Conservation (phyloP, 2,888 invertebrate genomes). For the Drosophila tanythrix region DNA sequence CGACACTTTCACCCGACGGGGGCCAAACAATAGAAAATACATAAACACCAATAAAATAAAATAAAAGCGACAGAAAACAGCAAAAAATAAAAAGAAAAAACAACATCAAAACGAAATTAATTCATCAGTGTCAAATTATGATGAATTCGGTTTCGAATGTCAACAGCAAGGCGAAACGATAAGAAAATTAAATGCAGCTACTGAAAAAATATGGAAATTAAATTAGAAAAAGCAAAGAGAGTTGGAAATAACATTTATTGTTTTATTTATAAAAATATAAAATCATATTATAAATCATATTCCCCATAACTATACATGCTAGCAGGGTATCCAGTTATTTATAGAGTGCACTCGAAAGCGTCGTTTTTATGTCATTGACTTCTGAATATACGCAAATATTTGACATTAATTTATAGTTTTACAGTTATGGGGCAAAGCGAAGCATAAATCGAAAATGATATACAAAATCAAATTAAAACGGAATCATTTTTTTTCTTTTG, state of each 20-base stretch:
- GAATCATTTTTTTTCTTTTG: conserved; percentile 20
- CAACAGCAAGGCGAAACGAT: conserved; percentile 14
- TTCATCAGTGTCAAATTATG: conserved; percentile 64
- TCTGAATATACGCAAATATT: conserved; percentile 38
- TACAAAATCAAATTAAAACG: conserved; percentile 24
- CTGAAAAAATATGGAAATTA: conserved; percentile 23
- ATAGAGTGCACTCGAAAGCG: conserved; percentile 35
- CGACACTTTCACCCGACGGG: conserved; percentile 60
- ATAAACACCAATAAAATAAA: background rate
- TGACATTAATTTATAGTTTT: conserved; percentile 45
- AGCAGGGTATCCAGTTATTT: conserved; percentile 10
- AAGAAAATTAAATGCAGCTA: conserved; percentile 25
- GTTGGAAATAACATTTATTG: background rate
- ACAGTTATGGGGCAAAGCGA: conserved; percentile 61
- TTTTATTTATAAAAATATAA: background rate
- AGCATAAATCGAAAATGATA: conserved; percentile 25
- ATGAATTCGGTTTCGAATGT: conserved; percentile 46
- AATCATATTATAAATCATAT: too few species aligned
- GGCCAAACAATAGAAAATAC: conserved; percentile 27
- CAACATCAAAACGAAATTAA: conserved; percentile 54
- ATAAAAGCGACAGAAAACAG: background rate
- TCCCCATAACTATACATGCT: background rate
- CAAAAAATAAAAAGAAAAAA: conserved; percentile 21
- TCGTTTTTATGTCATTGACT: conserved; percentile 26
- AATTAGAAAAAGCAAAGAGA: background rate